A percentile compares a stretch with the other conserved stretches of the same genome.
These are phyloP conservation scores for Laterallus jamaicensis DNA, from an alignment of 2,113 vertebrate species.

Conservation along the genomic window DNA sequence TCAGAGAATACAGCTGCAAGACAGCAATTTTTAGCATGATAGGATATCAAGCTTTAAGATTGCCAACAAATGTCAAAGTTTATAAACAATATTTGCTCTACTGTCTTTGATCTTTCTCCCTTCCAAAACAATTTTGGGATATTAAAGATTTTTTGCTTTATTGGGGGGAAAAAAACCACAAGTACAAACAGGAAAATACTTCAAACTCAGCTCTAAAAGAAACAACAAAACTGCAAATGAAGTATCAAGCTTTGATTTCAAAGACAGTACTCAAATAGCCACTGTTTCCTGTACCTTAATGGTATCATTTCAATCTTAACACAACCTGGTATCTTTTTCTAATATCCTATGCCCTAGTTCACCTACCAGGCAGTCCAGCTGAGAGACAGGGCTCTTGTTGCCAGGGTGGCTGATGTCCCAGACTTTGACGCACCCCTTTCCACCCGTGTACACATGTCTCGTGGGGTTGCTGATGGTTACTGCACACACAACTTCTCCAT, in stretches of 20 bases:
- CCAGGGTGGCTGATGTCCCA: slow-evolving; percentile 87
- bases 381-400: slow-evolving; percentile 86
- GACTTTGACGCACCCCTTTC: slow-evolving; percentile 85
- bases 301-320: neutral
- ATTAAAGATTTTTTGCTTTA: neutral
- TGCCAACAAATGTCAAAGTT: neutral
- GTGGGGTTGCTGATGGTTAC: slow-evolving; percentile 88
- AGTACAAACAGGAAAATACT: neutral
- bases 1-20: neutral
- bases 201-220: neutral
- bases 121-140: neutral
- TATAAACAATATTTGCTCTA: neutral
- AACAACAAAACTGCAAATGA: neutral
- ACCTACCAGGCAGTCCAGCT: slow-evolving; percentile 85
- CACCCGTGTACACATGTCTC: slow-evolving; percentile 82
- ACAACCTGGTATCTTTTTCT: neutral
- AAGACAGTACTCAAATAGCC: neutral
- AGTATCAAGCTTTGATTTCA: neutral
- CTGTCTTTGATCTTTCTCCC: slow-evolving; percentile 1
- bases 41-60: neutral
- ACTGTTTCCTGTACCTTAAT: neutral
- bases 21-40: slow-evolving; percentile 10
- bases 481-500: slow-evolving; percentile 83
- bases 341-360: accelerated
- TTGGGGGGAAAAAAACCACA: accelerated